Evolutionary conservation across 2,888 invertebrate genomes (phyloP).

Genomic region (Aporophyla lueneburgensis): DNA sequence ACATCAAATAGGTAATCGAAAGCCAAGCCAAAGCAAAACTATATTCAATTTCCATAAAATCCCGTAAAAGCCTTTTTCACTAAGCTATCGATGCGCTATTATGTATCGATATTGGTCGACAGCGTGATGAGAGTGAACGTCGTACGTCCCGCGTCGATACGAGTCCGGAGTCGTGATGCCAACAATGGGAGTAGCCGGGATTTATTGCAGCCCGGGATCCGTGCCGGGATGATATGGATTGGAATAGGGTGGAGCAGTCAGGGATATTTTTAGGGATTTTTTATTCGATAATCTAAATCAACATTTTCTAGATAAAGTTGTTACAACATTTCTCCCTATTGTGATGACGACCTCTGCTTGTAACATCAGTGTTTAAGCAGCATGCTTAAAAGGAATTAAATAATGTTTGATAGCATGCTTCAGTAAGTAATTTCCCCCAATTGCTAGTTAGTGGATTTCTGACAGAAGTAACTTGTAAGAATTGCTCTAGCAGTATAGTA

Average conservation of each 20-base stretch:
- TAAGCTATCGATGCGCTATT: slow-evolving; percentile 10
- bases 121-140: slow-evolving; percentile 58
- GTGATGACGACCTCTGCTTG: neutral
- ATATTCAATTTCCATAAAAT: neutral
- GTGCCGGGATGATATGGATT: slow-evolving; percentile 51
- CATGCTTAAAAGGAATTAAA: no score
- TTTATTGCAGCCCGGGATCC: slow-evolving; percentile 62
- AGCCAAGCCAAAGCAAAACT: neutral
- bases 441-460: no score
- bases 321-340: neutral
- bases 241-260: slow-evolving; percentile 47
- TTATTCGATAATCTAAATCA: no score
- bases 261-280: no score
- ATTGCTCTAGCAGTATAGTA: no score
- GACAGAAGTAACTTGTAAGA: no score
- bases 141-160: slow-evolving; percentile 47
- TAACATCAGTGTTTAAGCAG: no score
- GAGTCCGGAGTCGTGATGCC: slow-evolving; percentile 59
- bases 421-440: no score
- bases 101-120: slow-evolving; percentile 49
- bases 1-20: neutral
- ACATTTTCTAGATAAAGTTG: neutral
- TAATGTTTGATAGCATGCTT: no score
- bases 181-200: slow-evolving; percentile 63
- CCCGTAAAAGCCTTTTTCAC: slow-evolving; percentile 32